A percentile compares a stretch with the other conserved stretches of the same genome.
These are phyloP conservation scores for Heterotis niloticus DNA, from an alignment of 2,113 vertebrate species.

Conservation along the genomic window DNA sequence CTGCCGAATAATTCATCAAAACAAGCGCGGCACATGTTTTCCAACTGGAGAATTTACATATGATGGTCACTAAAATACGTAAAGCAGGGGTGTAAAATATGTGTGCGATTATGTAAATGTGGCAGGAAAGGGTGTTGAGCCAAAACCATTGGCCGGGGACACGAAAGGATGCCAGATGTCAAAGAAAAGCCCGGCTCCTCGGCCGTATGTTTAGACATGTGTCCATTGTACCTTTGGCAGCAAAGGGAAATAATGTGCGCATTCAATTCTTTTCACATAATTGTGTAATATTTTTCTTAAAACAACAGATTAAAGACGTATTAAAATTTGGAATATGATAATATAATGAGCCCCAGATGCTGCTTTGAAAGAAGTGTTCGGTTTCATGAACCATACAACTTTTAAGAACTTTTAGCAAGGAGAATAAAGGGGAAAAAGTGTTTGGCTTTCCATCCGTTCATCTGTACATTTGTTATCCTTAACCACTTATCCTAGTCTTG, in stretches of 20 bases:
- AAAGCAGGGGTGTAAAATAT: constrained; percentile 72
- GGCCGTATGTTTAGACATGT: constrained; percentile 64
- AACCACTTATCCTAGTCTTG: too few relatives aligned
- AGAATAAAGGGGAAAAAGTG: too few relatives aligned
- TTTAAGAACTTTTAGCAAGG: too few relatives aligned
- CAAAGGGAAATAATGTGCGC: constrained; percentile 59
- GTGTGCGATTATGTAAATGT: constrained; percentile 77
- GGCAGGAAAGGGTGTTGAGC: constrained; percentile 67
- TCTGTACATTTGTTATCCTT: too few relatives aligned
- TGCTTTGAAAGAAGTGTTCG: too few relatives aligned
- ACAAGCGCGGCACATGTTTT: constrained; percentile 52
- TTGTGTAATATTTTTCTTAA: background rate
- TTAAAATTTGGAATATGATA: constrained; percentile 7
- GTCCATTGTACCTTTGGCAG: constrained; percentile 71
- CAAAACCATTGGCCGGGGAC: constrained; percentile 70
- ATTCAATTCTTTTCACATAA: background rate
- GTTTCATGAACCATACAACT: too few relatives aligned
- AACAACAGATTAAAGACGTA: background rate
- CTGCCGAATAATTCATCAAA: constrained; percentile 53
- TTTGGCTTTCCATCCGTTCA: too few relatives aligned
- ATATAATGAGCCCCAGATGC: background rate
- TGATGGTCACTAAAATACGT: constrained; percentile 58
- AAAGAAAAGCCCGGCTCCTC: constrained; percentile 61
- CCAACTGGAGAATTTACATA: constrained; percentile 60
- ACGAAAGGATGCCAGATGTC: constrained; percentile 69